These are phyloP conservation scores for Probosciger aterrimus DNA, from an alignment of 2,113 vertebrate species.

Conservation along the genomic window DNA sequence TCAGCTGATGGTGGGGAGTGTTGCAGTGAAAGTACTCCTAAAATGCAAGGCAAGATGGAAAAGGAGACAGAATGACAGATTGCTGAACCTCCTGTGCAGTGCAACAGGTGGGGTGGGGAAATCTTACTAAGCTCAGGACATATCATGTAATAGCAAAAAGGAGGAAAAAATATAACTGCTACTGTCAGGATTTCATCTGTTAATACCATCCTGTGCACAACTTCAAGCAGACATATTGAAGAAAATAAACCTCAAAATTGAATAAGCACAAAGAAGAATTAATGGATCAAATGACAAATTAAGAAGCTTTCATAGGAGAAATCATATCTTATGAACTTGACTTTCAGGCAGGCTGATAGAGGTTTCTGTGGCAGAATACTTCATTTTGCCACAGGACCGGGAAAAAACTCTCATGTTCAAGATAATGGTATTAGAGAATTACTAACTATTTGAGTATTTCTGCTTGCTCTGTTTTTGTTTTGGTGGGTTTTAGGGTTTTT, in stretches of 20 bases:
- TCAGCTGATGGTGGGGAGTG: neutral
- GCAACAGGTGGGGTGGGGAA: neutral
- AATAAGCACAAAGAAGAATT: neutral
- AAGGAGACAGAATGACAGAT: neutral
- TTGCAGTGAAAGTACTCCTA: neutral
- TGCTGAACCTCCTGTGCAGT: neutral
- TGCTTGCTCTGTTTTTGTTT: neutral
- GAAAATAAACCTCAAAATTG: neutral
- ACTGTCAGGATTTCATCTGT: neutral
- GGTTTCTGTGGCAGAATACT: neutral
- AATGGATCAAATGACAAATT: neutral
- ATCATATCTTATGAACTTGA: neutral
- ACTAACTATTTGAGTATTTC: neutral
- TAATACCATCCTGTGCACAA: neutral
- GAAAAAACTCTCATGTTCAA: neutral
- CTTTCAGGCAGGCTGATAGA: neutral
- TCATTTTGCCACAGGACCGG: accelerated
- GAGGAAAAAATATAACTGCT: neutral
- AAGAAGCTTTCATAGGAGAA: neutral
- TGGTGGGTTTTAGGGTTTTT: accelerated
- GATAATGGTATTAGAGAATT: neutral
- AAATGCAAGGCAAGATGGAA: neutral
- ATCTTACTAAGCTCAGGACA: neutral
- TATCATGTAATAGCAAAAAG: neutral
- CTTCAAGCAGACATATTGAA: neutral